Percentiles rank a stretch among this genome's conserved stretches.
Evolutionary conservation across 2,113 vertebrate species (phyloP).

Genomic region (Nothoprocta pentlandii): DNA sequence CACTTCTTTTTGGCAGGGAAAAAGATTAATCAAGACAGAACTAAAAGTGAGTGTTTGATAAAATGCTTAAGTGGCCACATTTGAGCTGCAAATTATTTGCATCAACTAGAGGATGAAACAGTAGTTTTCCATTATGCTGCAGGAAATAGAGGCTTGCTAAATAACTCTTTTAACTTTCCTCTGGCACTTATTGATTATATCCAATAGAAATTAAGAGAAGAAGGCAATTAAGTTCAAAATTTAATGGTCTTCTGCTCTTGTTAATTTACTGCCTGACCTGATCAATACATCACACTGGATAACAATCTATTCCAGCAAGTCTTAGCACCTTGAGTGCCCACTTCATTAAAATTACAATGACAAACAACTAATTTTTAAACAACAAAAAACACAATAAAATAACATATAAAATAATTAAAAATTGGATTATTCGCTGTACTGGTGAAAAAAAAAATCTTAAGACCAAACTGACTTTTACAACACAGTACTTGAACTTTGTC

Average conservation of each 20-base stretch:
- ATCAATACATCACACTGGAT: conserved; percentile 81
- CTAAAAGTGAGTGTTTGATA: conserved; percentile 54
- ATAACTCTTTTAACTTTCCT: conserved; percentile 80
- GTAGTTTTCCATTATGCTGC: conserved; percentile 68
- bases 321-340: conserved; percentile 49
- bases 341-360: conserved; percentile 72
- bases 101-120: conserved; percentile 69
- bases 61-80: conserved; percentile 56
- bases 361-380: conserved; percentile 39
- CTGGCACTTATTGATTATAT: conserved; percentile 82
- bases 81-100: conserved; percentile 61
- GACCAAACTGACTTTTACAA: conserved; percentile 8
- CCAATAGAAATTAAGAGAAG: conserved; percentile 83
- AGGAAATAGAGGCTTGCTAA: conserved; percentile 75
- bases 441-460: conserved; percentile 26
- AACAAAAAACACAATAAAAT: conserved; percentile 32
- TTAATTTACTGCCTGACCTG: conserved; percentile 84
- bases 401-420: conserved; percentile 46
- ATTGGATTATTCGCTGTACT: conserved; percentile 29
- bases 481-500: not conserved
- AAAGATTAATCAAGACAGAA: conserved; percentile 37
- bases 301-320: conserved; percentile 71
- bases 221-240: conserved; percentile 87
- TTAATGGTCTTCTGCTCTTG: conserved; percentile 79
- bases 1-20: not conserved